Conservation (phyloP, 2,797 vertebrate genomes). For the Sebastes nivosus region DNA sequence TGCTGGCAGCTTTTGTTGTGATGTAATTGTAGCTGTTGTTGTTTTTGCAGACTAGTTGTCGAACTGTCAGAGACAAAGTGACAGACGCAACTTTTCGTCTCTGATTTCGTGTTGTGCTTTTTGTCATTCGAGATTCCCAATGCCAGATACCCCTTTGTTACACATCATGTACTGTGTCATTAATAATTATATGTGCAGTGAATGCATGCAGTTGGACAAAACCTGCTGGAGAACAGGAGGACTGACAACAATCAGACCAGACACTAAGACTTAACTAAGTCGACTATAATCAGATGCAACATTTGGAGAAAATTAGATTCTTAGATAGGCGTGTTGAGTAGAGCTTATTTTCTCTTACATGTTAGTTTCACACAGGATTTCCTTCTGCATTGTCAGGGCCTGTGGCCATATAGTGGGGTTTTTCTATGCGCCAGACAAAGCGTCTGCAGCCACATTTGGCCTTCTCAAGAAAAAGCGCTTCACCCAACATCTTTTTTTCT, state of each 20-base stretch:
- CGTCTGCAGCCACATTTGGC: no score
- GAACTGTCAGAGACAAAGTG: not conserved
- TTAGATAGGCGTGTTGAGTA: no score
- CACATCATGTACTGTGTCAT: not conserved
- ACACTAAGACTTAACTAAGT: not conserved
- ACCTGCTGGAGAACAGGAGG: not conserved
- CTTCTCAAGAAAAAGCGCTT: no score
- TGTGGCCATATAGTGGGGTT: accelerated
- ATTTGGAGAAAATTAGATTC: not conserved
- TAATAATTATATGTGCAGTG: not conserved
- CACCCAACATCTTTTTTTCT: not conserved
- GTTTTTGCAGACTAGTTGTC: not conserved
- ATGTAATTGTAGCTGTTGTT: not conserved
- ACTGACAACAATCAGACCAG: not conserved
- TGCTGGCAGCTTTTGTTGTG: not conserved
- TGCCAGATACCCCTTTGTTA: not conserved
- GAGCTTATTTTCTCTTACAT: not conserved
- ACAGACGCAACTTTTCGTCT: not conserved
- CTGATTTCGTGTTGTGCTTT: not conserved
- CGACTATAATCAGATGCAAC: not conserved
- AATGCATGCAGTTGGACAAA: not conserved
- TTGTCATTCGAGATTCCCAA: not conserved
- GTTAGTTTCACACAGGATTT: not conserved
- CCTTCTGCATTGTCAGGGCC: not conserved
- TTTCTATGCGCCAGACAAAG: not conserved